Percentiles rank a stretch among this genome's conserved stretches.
phyloP scores from a whole-genome alignment of 2,797 vertebrate genomes.

The Florisuga fusca region DNA sequence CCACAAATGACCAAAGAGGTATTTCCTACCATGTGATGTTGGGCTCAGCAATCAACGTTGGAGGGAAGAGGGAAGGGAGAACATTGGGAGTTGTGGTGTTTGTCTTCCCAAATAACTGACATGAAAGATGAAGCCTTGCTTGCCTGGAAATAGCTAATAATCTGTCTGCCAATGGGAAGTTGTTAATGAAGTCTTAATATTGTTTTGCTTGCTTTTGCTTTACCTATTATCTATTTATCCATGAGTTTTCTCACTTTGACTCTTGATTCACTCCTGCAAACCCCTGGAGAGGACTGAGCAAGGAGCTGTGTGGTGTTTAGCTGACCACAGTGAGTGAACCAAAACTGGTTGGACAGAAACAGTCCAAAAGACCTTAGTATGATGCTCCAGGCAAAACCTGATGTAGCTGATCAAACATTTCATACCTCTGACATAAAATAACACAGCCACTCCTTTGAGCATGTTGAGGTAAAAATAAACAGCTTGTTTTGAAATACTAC shows the following conservation, averaged over 20 bases:
- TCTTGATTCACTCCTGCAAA: not conserved
- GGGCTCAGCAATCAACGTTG: not conserved
- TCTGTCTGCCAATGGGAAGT: not conserved
- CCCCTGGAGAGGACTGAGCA: not conserved
- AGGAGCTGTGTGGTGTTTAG: not conserved
- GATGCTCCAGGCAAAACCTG: not conserved
- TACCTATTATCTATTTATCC: not conserved
- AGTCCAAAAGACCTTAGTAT: not conserved
- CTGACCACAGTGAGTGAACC: not conserved
- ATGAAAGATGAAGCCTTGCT: accelerated
- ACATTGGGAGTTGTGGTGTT: accelerated
- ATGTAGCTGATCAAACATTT: not conserved
- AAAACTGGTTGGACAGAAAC: not conserved
- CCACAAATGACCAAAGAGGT: not conserved
- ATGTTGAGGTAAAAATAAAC: not conserved
- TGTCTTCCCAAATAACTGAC: not conserved
- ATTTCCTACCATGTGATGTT: not conserved
- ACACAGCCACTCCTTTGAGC: not conserved
- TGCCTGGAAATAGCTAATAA: not conserved
- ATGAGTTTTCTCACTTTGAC: not conserved
- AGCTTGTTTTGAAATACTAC: not conserved
- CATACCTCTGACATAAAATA: not conserved
- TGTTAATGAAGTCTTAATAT: not conserved
- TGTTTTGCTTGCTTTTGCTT: not conserved
- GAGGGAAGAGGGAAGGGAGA: not conserved